A percentile compares a stretch with the other conserved stretches of the same genome.
Evolutionary conservation across 2,888 invertebrate species (phyloP).

Genomic region (Brachyptera risi): DNA sequence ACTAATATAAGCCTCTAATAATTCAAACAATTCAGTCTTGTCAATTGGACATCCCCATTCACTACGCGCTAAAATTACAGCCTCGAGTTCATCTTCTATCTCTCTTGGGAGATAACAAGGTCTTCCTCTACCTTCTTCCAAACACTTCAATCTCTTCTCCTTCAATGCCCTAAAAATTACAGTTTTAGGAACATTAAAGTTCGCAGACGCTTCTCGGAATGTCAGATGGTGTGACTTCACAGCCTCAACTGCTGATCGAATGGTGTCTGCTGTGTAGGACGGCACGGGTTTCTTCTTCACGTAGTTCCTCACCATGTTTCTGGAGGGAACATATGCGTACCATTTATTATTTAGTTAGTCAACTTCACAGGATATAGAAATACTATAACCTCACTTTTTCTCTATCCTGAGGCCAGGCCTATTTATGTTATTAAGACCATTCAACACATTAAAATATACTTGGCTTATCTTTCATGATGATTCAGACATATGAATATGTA

Average conservation of each 20-base stretch:
- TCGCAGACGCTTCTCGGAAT: not conserved
- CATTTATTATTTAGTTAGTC: too few species aligned
- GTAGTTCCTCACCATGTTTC: not conserved
- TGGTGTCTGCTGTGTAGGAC: not conserved
- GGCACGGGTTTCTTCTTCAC: not conserved
- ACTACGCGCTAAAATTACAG: not conserved
- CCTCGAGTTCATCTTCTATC: not conserved
- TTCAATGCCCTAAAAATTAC: not conserved
- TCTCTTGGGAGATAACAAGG: not conserved
- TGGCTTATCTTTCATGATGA: not conserved
- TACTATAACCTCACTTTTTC: too few species aligned
- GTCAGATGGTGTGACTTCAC: not conserved
- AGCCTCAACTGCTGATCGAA: not conserved
- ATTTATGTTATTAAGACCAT: too few species aligned
- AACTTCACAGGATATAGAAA: too few species aligned
- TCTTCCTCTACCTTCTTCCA: not conserved
- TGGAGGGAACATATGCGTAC: too few species aligned
- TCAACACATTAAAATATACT: not conserved
- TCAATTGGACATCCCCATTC: slow-evolving; percentile 16
- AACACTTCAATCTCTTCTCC: not conserved
- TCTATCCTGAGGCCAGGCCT: too few species aligned
- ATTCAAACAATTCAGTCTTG: slow-evolving; percentile 6
- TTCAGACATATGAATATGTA: not conserved
- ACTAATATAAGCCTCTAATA: not conserved
- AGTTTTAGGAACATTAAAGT: not conserved